These are phyloP conservation scores for Dinocampus coccinellae DNA, from an alignment of 2,888 invertebrate genomes.

Conservation along the genomic window DNA sequence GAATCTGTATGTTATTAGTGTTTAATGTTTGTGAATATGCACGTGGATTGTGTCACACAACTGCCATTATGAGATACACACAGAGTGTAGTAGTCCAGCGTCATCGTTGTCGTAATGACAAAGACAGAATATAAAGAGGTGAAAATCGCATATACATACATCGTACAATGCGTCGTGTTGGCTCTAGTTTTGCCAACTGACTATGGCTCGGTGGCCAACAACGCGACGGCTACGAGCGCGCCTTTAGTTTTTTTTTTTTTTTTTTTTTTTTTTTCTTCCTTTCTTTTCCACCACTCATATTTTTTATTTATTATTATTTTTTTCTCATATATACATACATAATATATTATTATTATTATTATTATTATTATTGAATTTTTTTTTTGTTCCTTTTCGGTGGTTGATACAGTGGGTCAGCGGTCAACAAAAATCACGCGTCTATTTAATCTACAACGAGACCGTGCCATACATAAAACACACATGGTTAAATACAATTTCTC, in stretches of 20 bases:
- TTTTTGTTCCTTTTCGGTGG: neutral
- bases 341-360: no score
- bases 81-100: neutral
- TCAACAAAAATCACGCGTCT: conserved; percentile 45
- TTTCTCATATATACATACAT: neutral
- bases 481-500: neutral
- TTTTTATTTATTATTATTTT: conserved; percentile 1
- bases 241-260: neutral
- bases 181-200: conserved; percentile 4
- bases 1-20: neutral
- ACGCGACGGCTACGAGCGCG: neutral
- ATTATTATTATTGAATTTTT: neutral
- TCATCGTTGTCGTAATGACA: neutral
- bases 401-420: conserved; percentile 49
- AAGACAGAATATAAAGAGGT: conserved; percentile 1
- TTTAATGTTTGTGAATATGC: conserved; percentile 1
- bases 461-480: conserved; percentile 27
- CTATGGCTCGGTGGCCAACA: neutral
- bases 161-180: conserved; percentile 3
- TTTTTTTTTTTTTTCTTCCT: conserved; percentile 11
- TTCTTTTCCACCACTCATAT: neutral
- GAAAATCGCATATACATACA: conserved; percentile 3
- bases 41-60: conserved; percentile 3
- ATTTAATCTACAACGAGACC: conserved; percentile 35
- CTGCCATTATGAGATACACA: neutral